phyloP scores from a whole-genome alignment of 2,113 vertebrate genomes.

The Antechinus stuartii region DNA sequence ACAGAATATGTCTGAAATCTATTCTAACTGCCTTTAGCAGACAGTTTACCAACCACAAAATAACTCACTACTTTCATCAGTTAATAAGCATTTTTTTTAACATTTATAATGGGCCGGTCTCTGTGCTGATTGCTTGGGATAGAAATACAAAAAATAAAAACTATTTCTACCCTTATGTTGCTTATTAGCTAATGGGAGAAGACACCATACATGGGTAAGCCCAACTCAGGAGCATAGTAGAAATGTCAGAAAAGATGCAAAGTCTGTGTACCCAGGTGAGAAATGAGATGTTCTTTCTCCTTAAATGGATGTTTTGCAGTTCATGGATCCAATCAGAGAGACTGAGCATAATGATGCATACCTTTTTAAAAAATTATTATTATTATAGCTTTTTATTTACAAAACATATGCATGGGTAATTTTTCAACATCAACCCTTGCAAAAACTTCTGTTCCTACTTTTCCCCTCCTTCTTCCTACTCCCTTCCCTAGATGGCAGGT shows the following conservation, averaged over 20 bases:
- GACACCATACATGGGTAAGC: background rate
- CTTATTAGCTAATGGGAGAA: background rate
- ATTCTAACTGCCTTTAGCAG: background rate
- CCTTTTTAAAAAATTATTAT: too few relatives aligned
- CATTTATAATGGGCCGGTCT: background rate
- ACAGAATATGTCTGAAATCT: background rate
- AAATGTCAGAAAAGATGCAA: background rate
- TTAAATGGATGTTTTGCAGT: too few relatives aligned
- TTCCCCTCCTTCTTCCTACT: too few relatives aligned
- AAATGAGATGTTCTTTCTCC: background rate
- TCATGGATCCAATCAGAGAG: too few relatives aligned
- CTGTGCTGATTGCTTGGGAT: background rate
- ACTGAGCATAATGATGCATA: too few relatives aligned
- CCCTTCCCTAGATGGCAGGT: too few relatives aligned
- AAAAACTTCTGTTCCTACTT: too few relatives aligned
- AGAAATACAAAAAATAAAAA: background rate
- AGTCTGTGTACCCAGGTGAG: background rate
- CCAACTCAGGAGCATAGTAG: background rate
- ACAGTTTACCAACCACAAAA: background rate
- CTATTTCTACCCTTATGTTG: background rate
- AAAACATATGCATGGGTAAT: too few relatives aligned
- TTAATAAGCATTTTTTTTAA: background rate
- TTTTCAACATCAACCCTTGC: too few relatives aligned
- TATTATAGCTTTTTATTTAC: too few relatives aligned
- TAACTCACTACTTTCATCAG: background rate